phyloP scores from a whole-genome alignment of 2,888 invertebrate species.

The Drosophila putrida region DNA sequence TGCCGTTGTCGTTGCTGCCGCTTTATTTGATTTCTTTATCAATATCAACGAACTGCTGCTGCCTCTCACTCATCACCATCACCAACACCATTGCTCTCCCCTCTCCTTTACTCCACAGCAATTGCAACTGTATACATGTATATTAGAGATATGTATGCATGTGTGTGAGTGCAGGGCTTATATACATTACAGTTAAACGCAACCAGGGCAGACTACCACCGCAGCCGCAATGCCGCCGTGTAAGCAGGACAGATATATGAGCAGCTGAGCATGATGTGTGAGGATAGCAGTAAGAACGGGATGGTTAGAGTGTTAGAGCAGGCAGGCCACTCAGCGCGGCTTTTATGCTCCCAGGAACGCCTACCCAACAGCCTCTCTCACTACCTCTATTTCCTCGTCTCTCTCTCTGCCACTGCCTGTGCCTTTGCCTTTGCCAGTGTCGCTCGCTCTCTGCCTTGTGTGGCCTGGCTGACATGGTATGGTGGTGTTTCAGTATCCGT shows the following conservation, averaged over 20 bases:
- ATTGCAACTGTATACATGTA: slow-evolving; percentile 61
- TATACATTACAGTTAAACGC: slow-evolving; percentile 80
- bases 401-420: slow-evolving; percentile 4
- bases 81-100: slow-evolving; percentile 8
- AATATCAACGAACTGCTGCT: slow-evolving; percentile 75
- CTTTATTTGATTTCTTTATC: slow-evolving; percentile 81
- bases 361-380: slow-evolving; percentile 60
- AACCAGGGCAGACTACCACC: slow-evolving; percentile 72
- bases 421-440: slow-evolving; percentile 4
- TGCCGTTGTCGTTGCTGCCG: slow-evolving; percentile 36
- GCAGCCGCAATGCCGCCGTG: slow-evolving; percentile 59
- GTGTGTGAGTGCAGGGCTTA: slow-evolving; percentile 62
- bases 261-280: neutral
- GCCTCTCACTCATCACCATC: slow-evolving; percentile 44
- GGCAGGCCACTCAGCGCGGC: slow-evolving; percentile 78
- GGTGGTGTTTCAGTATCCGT: slow-evolving; percentile 77
- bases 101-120: slow-evolving; percentile 28
- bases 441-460: slow-evolving; percentile 3
- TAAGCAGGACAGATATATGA: slow-evolving; percentile 30
- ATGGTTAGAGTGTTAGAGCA: slow-evolving; percentile 34
- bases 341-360: slow-evolving; percentile 58
- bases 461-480: slow-evolving; percentile 41
- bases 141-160: slow-evolving; percentile 8
- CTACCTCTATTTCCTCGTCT: slow-evolving; percentile 1
- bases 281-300: slow-evolving; percentile 40